phyloP scores from a whole-genome alignment of 1,140 invertebrate species.

The Drosophila santomea region DNA sequence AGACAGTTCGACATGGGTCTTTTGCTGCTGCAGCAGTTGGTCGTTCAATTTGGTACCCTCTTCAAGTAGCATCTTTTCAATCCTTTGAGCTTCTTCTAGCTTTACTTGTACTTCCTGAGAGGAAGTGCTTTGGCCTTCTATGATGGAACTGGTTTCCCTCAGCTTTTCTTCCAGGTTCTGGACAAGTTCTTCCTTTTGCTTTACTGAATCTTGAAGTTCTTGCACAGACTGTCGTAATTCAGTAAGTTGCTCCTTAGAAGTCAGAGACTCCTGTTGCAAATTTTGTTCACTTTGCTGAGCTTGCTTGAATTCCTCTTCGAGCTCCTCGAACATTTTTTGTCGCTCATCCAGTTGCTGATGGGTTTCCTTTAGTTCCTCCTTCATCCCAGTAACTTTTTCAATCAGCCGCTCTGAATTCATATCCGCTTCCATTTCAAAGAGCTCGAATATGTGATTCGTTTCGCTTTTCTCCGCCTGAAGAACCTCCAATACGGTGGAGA shows the following conservation, averaged over 20 bases:
- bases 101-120: constrained; percentile 13
- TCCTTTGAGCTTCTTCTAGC: constrained; percentile 1
- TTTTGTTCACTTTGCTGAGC: constrained; percentile 25
- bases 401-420: constrained; percentile 68
- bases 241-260: constrained; percentile 38
- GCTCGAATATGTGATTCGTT: constrained; percentile 78
- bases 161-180: background rate
- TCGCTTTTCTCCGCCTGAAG: constrained; percentile 76
- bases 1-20: background rate
- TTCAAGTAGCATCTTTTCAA: background rate
- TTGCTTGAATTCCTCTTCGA: constrained; percentile 33
- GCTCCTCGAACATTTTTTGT: constrained; percentile 4
- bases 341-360: constrained; percentile 45
- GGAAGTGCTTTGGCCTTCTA: background rate
- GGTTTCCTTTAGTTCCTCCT: constrained; percentile 63
- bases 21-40: background rate
- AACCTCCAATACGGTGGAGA: constrained; percentile 68
- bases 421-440: constrained; percentile 80
- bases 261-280: constrained; percentile 34
- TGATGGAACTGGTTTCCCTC: background rate
- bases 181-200: constrained; percentile 28
- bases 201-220: constrained; percentile 42
- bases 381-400: constrained; percentile 68
- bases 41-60: background rate
- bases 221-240: constrained; percentile 46